Base-by-base conservation (phyloP, 2,797 vertebrate genomes). In the Sorex maritimensis region DNA sequence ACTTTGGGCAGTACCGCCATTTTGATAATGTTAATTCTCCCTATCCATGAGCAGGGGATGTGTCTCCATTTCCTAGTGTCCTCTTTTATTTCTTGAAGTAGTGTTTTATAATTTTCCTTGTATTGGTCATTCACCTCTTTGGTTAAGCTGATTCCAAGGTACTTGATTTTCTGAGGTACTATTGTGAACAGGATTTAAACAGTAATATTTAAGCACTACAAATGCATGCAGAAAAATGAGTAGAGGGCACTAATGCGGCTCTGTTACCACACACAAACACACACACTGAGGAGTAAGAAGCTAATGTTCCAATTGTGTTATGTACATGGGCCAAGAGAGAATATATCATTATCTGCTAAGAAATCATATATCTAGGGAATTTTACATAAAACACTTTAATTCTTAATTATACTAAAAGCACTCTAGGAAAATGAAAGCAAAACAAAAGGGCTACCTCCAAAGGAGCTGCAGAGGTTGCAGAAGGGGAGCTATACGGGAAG, bases 321-420 rank as follows among this genome's bases (percentile, higher is more conserved):
- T 61, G 21, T 23, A 61, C 17, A 61, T 61, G 58, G 5, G 82
- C 68, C n/a, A 77, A 26, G 55, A 81, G 15, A 86, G 21, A 49
- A 77, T 71, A 10, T 49, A 80, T 67, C 12, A 81, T 28, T 81
- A 86, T 67, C 78, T 81, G 58, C 8, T 80, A 93, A 26, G 85
- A 95, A 94, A 93, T 69, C 65, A 9, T 83, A 91, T 77, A 63
- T 83, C 77, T 63, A 28, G 74, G 58, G 0, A 41, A 49, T 90
- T 61, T 85, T 87, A 77, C 4, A 81, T 63, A 71, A 84, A 86
- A 41, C 26, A 83, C 12, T 28, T 61, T 19, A 67, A 67, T 49
- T 85, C 67, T 79, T 34, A 67, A 12, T 26, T 87, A 72, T 69
- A 61, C 65, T 79, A 30, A 95, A 94, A 86, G 85, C 61, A 91